Conservation (phyloP, 2,113 vertebrate genomes). For the Rhizomys pruinosus region DNA sequence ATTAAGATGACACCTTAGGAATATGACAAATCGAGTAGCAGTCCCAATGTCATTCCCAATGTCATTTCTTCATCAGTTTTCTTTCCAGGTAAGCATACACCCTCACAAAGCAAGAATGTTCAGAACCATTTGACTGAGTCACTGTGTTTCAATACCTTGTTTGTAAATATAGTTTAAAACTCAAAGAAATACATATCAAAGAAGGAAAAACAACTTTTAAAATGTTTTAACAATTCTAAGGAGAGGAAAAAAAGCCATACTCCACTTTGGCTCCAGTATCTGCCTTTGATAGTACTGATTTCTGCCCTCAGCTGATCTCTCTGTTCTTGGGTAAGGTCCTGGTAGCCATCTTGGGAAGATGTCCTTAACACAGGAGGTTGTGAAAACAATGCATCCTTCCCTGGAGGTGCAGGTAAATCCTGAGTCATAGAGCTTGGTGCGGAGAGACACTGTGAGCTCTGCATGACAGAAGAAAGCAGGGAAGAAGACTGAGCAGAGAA, state of each 20-base stretch:
- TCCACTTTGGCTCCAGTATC: conserved; percentile 86
- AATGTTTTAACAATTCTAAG: neutral
- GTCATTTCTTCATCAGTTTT: neutral
- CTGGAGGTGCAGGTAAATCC: conserved; percentile 85
- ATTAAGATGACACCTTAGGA: conserved; percentile 32
- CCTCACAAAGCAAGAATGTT: neutral
- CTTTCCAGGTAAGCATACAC: neutral
- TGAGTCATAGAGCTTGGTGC: conserved; percentile 89
- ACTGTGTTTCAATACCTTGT: neutral
- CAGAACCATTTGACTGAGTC: neutral
- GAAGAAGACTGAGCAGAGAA: neutral
- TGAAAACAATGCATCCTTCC: conserved; percentile 84
- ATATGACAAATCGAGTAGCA: neutral
- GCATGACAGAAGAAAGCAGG: too few relatives aligned
- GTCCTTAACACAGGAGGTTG: conserved; percentile 87
- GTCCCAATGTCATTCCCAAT: neutral
- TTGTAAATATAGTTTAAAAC: conserved; percentile 15
- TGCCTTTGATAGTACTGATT: conserved; percentile 88
- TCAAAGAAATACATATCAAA: neutral
- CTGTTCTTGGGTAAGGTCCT: conserved; percentile 90
- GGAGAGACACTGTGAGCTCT: conserved; percentile 92
- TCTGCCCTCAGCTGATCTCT: conserved; percentile 89
- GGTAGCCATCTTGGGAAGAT: conserved; percentile 90
- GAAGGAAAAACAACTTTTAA: conserved; percentile 2
- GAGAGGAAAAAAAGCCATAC: conserved; percentile 82